Base-by-base conservation (phyloP, 2,888 invertebrate genomes). In the Cylindroiulus punctatus region DNA sequence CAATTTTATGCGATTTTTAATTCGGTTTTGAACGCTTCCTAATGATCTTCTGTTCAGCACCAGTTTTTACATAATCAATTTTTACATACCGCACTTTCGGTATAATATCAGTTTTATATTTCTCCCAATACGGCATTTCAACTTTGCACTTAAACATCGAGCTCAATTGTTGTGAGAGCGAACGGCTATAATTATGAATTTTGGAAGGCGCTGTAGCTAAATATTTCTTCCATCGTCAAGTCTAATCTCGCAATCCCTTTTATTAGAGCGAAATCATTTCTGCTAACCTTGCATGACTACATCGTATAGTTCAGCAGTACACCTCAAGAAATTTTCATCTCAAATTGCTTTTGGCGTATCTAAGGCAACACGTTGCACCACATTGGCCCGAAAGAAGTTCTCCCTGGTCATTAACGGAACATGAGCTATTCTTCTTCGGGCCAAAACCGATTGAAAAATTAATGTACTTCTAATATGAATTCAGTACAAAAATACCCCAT, bases 251-350 rank as follows among this genome's bases (percentile, higher is more conserved):
- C 47, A 47, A 47, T 47, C 47, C 47, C 47, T 47, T 17, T 47
- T 47, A 47, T 47, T 47, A 47, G 47, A 47, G 47, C 47, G 47
- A 47, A 47, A 47, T 47, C 47, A 47, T 47, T 47, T 47, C 47
- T 47, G 47, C 47, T 47, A 47, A 47, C 47, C 47, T 47, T 47
- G 47, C 47, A 47, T 47, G 47, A 47, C 47, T 47, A 47, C 47
- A 47, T 47, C 47, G 12, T 47, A 47, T 47, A 12, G 12, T 47
- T 47, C 47, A 47, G 47, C 47, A 47, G 14, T 14, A 47, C 19
- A 47, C 47, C 12, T 17, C 12, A 47, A 47, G 47, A 47, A 47
- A 36, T 36, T 12, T 44, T 47, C 47, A 47, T 47, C 47, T 47
- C 14, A 47, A 47, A 47, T 47, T 47, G 47, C 47, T 47, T 47